A percentile compares a stretch with the other conserved stretches of the same genome.
Conservation (phyloP, 2,888 invertebrate species). For the Pterostichus niger region DNA sequence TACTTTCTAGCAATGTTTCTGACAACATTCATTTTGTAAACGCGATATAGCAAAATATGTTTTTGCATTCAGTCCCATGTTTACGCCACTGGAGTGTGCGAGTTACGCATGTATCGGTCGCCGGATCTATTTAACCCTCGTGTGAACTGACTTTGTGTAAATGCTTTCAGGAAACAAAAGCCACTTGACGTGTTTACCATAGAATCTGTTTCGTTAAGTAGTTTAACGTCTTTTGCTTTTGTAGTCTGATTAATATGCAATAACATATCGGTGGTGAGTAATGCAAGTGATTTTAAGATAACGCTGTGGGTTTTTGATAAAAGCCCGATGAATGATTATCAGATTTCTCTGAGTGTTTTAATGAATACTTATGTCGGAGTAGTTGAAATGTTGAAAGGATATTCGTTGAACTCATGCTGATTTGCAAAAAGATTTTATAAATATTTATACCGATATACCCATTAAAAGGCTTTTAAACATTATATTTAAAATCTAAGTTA, state of each 20-base stretch:
- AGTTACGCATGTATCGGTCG: slow-evolving; percentile 32
- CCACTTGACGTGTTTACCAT: slow-evolving; percentile 60
- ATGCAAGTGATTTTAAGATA: slow-evolving; percentile 27
- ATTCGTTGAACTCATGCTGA: slow-evolving; percentile 44
- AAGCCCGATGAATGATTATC: slow-evolving; percentile 40
- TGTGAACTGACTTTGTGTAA: slow-evolving; percentile 60
- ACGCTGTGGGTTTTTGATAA: slow-evolving; percentile 16
- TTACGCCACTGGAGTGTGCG: slow-evolving; percentile 10
- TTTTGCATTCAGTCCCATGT: neutral
- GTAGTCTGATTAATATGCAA: slow-evolving; percentile 54
- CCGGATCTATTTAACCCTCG: slow-evolving; percentile 55
- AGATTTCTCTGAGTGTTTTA: slow-evolving; percentile 45
- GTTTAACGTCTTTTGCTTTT: slow-evolving; percentile 57
- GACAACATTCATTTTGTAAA: no score
- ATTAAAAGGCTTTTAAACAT: slow-evolving; percentile 13
- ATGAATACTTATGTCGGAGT: slow-evolving; percentile 8
- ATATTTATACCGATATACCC: slow-evolving; percentile 20
- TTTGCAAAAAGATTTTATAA: slow-evolving; percentile 52
- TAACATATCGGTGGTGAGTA: slow-evolving; percentile 22
- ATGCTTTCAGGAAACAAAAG: slow-evolving; percentile 60
- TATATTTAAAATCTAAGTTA: neutral
- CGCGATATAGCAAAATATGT: no score
- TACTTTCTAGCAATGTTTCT: no score
- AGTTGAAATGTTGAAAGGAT: slow-evolving; percentile 13
- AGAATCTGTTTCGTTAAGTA: slow-evolving; percentile 55